Evolutionary conservation across 1,140 invertebrate species (phyloP).

Genomic region (Atta colombica): DNA sequence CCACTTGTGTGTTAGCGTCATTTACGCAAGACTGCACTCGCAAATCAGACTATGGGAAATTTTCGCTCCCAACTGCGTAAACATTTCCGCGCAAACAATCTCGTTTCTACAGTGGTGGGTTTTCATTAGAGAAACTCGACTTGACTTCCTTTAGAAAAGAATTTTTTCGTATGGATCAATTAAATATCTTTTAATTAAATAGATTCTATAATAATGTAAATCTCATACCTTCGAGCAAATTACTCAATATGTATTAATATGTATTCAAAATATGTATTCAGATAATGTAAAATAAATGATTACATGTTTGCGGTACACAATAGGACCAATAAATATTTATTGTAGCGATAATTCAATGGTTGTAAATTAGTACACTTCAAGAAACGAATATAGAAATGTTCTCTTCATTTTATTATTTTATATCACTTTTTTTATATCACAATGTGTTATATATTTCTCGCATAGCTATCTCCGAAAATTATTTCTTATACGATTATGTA

Average conservation of each 20-base stretch:
- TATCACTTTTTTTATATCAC: not conserved
- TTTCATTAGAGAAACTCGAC: not conserved
- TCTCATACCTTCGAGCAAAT: not conserved
- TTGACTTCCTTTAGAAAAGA: not conserved
- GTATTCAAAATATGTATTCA: not conserved
- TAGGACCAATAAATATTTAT: not conserved
- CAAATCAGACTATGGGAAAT: constrained; percentile 67
- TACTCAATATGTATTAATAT: not conserved
- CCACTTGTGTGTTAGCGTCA: constrained; percentile 19
- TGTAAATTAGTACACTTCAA: not conserved
- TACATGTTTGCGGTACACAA: not conserved
- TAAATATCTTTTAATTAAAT: constrained; percentile 38
- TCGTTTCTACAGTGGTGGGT: not conserved
- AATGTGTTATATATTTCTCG: not conserved
- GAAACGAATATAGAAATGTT: not conserved
- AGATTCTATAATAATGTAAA: not conserved
- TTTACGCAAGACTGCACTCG: constrained; percentile 56
- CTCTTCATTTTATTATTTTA: not conserved
- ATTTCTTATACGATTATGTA: not conserved
- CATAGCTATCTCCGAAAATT: not conserved
- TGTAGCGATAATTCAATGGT: not conserved
- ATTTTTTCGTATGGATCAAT: not conserved
- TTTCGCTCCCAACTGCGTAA: constrained; percentile 41
- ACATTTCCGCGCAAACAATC: constrained; percentile 23
- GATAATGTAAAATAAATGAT: not conserved